Evolutionary conservation across 1,140 invertebrate species (phyloP).

Genomic region (Heterodera carotae): DNA sequence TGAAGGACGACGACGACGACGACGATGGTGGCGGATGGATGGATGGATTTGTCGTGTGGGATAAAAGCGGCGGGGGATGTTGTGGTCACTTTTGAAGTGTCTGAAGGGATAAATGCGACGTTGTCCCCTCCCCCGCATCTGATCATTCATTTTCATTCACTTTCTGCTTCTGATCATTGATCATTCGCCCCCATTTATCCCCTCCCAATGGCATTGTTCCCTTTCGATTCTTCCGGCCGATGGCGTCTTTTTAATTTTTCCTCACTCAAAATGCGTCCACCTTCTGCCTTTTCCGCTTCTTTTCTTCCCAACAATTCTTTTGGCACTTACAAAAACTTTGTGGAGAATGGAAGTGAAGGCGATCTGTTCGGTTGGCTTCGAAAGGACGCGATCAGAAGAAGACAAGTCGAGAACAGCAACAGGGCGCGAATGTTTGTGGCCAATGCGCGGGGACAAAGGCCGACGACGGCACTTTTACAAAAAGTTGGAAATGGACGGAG

Average conservation of each 20-base stretch:
- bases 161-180: not conserved
- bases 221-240: not conserved
- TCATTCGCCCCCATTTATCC: not conserved
- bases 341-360: not conserved
- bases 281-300: not conserved
- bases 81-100: not conserved
- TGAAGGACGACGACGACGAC: not conserved
- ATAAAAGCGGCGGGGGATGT: not conserved
- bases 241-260: slow-evolving; percentile 1
- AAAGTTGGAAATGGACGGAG: not conserved
- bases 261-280: not conserved
- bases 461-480: not conserved
- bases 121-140: not conserved
- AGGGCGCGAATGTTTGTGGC: not conserved
- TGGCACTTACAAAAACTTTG: slow-evolving; percentile 12
- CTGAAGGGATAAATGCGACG: not conserved
- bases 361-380: slow-evolving; percentile 15
- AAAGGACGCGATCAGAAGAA: slow-evolving; percentile 6
- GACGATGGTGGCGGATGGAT: not conserved
- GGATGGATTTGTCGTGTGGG: not conserved
- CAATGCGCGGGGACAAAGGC: not conserved
- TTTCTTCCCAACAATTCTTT: not conserved
- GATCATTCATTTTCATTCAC: not conserved
- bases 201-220: not conserved
- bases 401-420: not conserved